Conservation (phyloP, 2,797 vertebrate species). For the Helarctos malayanus region DNA sequence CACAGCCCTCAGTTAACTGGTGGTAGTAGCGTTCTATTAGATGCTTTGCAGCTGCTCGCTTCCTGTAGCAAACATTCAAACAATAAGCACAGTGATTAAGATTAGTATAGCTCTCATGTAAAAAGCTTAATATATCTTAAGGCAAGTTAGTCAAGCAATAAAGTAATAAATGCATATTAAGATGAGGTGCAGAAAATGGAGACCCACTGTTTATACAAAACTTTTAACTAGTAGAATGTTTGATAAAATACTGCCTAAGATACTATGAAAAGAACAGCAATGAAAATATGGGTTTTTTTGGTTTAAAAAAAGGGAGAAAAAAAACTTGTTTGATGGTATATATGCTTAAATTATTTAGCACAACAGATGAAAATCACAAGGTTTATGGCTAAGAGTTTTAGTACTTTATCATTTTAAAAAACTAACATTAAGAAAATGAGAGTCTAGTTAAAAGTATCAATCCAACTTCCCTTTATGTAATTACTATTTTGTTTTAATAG, state of each 20-base stretch:
- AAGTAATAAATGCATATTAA: not conserved
- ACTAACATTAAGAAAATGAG: not conserved
- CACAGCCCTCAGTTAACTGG: slow-evolving; percentile 99
- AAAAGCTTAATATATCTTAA: slow-evolving; percentile 86
- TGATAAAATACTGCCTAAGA: not conserved
- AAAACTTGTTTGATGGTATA: not conserved
- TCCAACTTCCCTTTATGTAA: slow-evolving; percentile 5
- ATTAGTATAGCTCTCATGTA: slow-evolving; percentile 90
- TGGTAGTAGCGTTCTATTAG: slow-evolving; percentile 99
- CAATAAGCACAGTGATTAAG: slow-evolving; percentile 88
- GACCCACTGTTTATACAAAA: slow-evolving; percentile 39
- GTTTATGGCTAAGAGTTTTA: not conserved
- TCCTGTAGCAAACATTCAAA: slow-evolving; percentile 96
- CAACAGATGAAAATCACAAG: not conserved
- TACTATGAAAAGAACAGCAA: not conserved
- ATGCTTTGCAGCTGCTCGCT: slow-evolving; percentile 99
- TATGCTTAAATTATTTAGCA: not conserved
- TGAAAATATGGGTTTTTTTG: not conserved
- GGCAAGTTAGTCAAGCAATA: slow-evolving; percentile 88
- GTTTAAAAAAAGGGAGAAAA: not conserved
- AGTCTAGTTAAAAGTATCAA: not conserved
- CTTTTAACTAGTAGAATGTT: not conserved
- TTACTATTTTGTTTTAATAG: not conserved
- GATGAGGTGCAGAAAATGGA: slow-evolving; percentile 63
- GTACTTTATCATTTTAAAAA: slow-evolving; percentile 18